Evolutionary conservation across 2,797 vertebrate species (phyloP).

Genomic region (Hephaestus fuliginosus): DNA sequence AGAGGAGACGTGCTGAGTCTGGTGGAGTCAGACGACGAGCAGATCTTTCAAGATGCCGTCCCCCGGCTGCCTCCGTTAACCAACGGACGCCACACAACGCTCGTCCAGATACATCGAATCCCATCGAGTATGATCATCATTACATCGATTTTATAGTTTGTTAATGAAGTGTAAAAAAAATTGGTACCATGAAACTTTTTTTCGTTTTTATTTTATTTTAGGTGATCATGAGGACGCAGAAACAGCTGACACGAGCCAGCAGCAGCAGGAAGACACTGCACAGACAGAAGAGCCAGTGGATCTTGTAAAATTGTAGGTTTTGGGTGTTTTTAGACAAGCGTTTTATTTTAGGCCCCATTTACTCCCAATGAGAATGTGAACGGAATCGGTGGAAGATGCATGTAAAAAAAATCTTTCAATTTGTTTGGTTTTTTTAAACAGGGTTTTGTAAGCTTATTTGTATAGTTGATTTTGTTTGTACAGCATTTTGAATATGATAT

Average conservation of each 20-base stretch:
- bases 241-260: constrained; percentile 20
- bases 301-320: constrained; percentile 73
- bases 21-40: constrained; percentile 93
- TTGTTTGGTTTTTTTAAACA: constrained; percentile 26
- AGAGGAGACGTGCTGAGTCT: constrained; percentile 88
- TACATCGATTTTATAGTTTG: accelerated
- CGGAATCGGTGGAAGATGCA: constrained; percentile 37
- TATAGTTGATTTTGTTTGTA: constrained; percentile 52
- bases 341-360: constrained; percentile 40
- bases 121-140: constrained; percentile 74
- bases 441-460: constrained; percentile 46
- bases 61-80: constrained; percentile 78
- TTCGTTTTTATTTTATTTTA: constrained; percentile 7
- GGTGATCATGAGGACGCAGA: constrained; percentile 76
- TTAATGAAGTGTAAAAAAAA: background rate
- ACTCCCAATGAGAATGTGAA: constrained; percentile 73
- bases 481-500: constrained; percentile 46
- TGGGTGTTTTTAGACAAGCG: constrained; percentile 39
- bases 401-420: constrained; percentile 17
- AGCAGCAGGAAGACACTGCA: constrained; percentile 57
- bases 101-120: constrained; percentile 84
- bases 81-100: constrained; percentile 77
- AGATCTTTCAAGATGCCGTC: constrained; percentile 77
- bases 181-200: too few relatives aligned
- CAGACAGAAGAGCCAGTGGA: constrained; percentile 59